phyloP scores from a whole-genome alignment of 2,797 vertebrate genomes.

The Neosalanx taihuensis region DNA sequence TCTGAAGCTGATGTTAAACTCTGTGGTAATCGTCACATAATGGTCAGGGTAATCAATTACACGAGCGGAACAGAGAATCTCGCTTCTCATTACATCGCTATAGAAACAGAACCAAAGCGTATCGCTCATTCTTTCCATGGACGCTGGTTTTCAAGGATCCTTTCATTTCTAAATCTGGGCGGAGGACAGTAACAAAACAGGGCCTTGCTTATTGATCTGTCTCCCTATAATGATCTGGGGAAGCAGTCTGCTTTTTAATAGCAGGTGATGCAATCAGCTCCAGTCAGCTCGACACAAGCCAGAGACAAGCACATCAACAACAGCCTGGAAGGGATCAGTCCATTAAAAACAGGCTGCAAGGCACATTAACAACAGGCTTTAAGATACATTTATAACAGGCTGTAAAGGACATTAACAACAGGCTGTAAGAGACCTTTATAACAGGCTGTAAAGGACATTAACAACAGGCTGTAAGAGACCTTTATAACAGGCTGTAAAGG shows the following conservation, averaged over 20 bases:
- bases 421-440: too few relatives aligned
- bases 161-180: background rate
- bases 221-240: background rate
- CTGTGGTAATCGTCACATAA: slow-evolving; percentile 47
- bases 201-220: slow-evolving; percentile 9
- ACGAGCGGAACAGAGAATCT: slow-evolving; percentile 30
- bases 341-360: too few relatives aligned
- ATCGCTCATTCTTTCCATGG: background rate
- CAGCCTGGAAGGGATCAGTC: too few relatives aligned
- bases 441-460: too few relatives aligned
- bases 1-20: slow-evolving; percentile 37
- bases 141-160: background rate
- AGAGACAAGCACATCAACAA: background rate
- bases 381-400: too few relatives aligned
- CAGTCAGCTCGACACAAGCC: slow-evolving; percentile 14
- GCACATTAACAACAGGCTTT: too few relatives aligned
- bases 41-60: slow-evolving; percentile 49
- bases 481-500: too few relatives aligned
- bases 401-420: too few relatives aligned
- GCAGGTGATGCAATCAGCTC: background rate
- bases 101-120: slow-evolving; percentile 26
- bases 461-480: too few relatives aligned
- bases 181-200: background rate
- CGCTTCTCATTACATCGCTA: slow-evolving; percentile 43
- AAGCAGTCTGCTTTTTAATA: background rate